phyloP scores from a whole-genome alignment of 2,113 vertebrate genomes.

The Chloropsis hardwickii region DNA sequence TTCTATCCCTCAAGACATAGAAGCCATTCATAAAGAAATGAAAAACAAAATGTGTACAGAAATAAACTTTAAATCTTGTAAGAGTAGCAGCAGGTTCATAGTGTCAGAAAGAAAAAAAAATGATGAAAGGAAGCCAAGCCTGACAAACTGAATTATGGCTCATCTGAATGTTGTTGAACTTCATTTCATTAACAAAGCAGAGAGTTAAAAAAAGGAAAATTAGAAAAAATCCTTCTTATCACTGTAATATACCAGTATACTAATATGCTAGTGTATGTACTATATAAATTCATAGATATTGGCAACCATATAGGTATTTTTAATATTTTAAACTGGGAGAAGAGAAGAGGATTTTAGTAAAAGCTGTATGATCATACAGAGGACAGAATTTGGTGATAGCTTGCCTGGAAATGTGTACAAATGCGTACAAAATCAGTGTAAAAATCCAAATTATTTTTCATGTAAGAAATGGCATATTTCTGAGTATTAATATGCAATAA shows the following conservation, averaged over 20 bases:
- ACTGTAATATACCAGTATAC: neutral
- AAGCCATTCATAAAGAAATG: slow-evolving; percentile 42
- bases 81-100: slow-evolving; percentile 55
- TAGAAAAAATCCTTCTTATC: neutral
- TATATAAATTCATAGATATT: neutral
- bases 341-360: neutral
- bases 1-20: slow-evolving; percentile 15
- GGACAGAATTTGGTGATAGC: neutral
- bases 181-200: slow-evolving; percentile 3
- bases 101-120: slow-evolving; percentile 33
- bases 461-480: neutral
- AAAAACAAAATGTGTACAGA: slow-evolving; percentile 23
- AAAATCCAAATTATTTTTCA: neutral
- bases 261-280: too few relatives aligned
- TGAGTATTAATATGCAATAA: neutral
- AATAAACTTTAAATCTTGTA: slow-evolving; percentile 55
- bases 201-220: neutral
- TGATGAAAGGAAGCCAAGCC: slow-evolving; percentile 24
- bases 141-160: slow-evolving; percentile 40
- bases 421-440: neutral
- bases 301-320: neutral
- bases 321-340: neutral
- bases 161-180: slow-evolving; percentile 6
- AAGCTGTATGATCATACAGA: neutral
- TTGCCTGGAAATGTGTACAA: neutral